Evolutionary conservation across 2,113 vertebrate genomes (phyloP), one percentile per base, ranked within the genome.

Genomic region (Cricetomys ansorgei): DNA sequence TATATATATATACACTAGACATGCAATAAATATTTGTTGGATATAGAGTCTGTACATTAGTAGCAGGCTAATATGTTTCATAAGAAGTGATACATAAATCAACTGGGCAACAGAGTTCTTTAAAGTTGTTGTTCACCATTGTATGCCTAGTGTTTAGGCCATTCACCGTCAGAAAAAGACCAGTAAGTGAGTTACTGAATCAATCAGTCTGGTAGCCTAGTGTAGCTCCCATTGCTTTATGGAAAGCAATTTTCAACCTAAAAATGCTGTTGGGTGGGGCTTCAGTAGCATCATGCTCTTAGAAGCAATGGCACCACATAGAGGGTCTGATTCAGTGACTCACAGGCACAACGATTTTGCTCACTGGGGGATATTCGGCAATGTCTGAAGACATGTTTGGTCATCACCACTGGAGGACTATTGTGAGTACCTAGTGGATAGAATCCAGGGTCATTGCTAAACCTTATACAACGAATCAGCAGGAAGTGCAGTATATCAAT

Each of bases 21-120:
- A 37, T 4, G 23, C 27, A 64, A 89, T 69, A 89, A 40, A n/a
- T 79, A 40, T 17, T 67, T 55, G 25, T 34, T 67, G 75, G 34
- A 88, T 70, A 62, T 65, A 80, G 48, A 89, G 64, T 4, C 57
- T 31, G 12, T n/a, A 37, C 8, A 4, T 37, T 65, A 87, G 37
- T 79, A 89, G 75, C 50, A 84, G 73, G 81, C 81, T 65, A 48
- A 69, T 57, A 29, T 23, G 5, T 50, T 79, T 85, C 67, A 4
- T 21, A 40, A 94, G 80, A 94, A 93, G 83, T 40, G n/a, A 50
- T 76, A 31, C 12, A 48, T n/a, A 76, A 80, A 75, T 93, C 95
- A 97, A 16, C 69, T 12, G 55, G 21, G 77, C 76, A 53, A n/a
- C 15, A 15, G 53, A 65, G 65, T 88, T 95, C 88, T 94, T 85